phyloP scores from a whole-genome alignment of 2,888 invertebrate species.

The Agriopis marginaria region DNA sequence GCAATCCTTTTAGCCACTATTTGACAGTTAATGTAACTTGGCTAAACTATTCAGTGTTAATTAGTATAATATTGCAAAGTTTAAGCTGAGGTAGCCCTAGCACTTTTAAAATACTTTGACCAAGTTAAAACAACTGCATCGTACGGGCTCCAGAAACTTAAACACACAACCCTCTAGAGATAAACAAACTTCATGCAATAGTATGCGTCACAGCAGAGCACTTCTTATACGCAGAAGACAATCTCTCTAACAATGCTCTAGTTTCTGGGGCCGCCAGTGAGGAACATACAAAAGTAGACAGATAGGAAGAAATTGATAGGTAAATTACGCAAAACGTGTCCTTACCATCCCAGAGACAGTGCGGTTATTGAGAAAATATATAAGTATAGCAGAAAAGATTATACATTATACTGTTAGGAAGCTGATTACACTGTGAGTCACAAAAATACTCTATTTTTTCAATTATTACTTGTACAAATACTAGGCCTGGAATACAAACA shows the following conservation, averaged over 20 bases:
- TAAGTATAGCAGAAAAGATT: constrained; percentile 71
- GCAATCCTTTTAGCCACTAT: constrained; percentile 59
- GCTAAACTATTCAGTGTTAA: constrained; percentile 32
- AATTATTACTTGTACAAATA: constrained; percentile 33
- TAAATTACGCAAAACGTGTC: constrained; percentile 74
- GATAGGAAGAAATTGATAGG: constrained; percentile 54
- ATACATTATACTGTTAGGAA: constrained; percentile 59
- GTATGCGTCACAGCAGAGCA: constrained; percentile 47
- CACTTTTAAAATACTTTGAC: constrained; percentile 32
- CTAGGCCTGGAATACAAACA: constrained; percentile 32
- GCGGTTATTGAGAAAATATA: constrained; percentile 76
- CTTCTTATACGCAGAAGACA: constrained; percentile 40
- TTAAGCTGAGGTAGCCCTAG: neutral
- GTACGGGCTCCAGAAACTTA: constrained; percentile 69
- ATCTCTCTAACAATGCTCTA: constrained; percentile 45
- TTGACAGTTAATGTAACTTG: constrained; percentile 67
- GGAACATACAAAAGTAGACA: constrained; percentile 58
- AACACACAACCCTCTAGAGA: constrained; percentile 55
- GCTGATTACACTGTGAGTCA: constrained; percentile 66
- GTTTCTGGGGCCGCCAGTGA: constrained; percentile 72
- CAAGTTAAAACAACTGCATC: constrained; percentile 68
- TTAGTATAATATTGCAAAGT: neutral
- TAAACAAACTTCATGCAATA: constrained; percentile 60
- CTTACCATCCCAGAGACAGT: constrained; percentile 80
- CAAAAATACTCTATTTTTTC: constrained; percentile 43